These are phyloP conservation scores for Dendrolimus kikuchii DNA, from an alignment of 1,140 invertebrate species.

Conservation along the genomic window DNA sequence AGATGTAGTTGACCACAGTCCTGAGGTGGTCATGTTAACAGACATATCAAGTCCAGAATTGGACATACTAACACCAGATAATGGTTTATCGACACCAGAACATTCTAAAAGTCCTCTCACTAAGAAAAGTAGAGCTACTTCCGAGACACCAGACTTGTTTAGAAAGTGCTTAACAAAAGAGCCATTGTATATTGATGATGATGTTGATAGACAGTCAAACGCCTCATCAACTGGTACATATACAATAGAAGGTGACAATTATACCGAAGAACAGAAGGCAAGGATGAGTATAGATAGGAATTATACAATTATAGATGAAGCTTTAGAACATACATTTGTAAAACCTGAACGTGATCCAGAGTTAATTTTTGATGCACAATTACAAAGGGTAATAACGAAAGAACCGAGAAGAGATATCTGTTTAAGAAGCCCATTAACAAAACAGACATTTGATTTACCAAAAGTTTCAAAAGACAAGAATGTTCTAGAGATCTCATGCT, in stretches of 20 bases:
- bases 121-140: constrained; percentile 41
- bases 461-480: constrained; percentile 71
- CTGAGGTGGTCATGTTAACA: constrained; percentile 66
- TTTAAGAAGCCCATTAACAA: constrained; percentile 33
- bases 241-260: constrained; percentile 88
- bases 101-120: constrained; percentile 44
- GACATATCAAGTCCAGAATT: constrained; percentile 75
- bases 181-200: constrained; percentile 57
- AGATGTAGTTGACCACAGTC: constrained; percentile 66
- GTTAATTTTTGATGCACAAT: constrained; percentile 46
- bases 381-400: constrained; percentile 44
- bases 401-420: constrained; percentile 47
- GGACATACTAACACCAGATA: constrained; percentile 73
- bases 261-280: constrained; percentile 88
- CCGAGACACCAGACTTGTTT: constrained; percentile 58
- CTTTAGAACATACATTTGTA: constrained; percentile 42
- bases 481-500: constrained; percentile 75
- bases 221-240: constrained; percentile 87
- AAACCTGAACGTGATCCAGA: constrained; percentile 46
- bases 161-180: constrained; percentile 53
- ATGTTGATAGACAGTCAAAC: constrained; percentile 52
- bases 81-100: constrained; percentile 59
- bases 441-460: constrained; percentile 38
- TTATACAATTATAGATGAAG: constrained; percentile 64
- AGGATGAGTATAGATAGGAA: constrained; percentile 88